A percentile compares a stretch with the other conserved stretches of the same genome.
Evolutionary conservation across 2,888 invertebrate species (phyloP).

Genomic region (Lamellibrachia columna): DNA sequence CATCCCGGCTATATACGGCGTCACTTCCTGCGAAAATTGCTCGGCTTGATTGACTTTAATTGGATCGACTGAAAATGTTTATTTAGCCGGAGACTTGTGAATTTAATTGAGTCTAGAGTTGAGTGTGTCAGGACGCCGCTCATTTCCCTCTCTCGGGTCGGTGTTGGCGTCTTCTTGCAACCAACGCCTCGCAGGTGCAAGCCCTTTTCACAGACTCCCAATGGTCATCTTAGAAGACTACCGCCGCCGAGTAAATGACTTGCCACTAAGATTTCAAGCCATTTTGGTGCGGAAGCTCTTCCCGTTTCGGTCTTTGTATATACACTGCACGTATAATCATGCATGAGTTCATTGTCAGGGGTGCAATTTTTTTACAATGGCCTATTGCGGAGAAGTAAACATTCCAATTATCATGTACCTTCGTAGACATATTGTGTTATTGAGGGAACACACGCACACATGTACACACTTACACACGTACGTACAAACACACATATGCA

Average conservation of each 20-base stretch:
- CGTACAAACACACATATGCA: background rate
- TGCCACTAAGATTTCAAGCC: background rate
- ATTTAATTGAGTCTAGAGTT: background rate
- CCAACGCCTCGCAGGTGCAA: background rate
- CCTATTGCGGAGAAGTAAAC: background rate
- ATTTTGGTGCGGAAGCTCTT: conserved; percentile 1
- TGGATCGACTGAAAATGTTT: background rate
- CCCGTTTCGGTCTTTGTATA: background rate
- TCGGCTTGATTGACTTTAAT: background rate
- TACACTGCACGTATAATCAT: background rate
- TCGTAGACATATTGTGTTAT: background rate
- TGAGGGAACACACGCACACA: background rate
- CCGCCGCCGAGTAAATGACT: background rate
- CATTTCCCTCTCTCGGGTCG: background rate
- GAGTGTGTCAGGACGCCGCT: background rate
- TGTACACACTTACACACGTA: background rate
- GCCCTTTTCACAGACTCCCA: background rate
- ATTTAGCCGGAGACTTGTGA: background rate
- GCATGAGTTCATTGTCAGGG: background rate
- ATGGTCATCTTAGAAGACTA: background rate
- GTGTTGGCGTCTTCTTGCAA: background rate
- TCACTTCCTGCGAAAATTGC: background rate
- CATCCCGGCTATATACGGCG: background rate
- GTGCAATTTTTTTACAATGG: background rate
- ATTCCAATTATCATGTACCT: background rate